These are phyloP conservation scores for Calidris pugnax DNA, from an alignment of 2,113 vertebrate genomes.

Conservation along the genomic window DNA sequence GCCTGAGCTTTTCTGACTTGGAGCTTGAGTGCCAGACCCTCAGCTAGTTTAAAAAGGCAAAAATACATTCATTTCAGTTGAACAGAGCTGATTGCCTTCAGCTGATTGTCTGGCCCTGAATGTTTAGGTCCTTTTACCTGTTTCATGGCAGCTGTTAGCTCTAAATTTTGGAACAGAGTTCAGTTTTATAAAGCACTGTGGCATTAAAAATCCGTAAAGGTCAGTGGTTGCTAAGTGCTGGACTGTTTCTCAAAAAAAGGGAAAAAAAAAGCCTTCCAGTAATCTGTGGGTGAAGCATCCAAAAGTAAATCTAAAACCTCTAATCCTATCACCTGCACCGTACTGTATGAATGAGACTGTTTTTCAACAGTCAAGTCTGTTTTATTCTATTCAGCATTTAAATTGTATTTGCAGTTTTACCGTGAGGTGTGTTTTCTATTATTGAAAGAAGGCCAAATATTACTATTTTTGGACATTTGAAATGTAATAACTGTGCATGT, in stretches of 20 bases:
- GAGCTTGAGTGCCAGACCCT: not conserved
- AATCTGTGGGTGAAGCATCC: not conserved
- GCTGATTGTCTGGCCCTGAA: not conserved
- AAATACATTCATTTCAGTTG: not conserved
- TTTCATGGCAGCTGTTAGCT: not conserved
- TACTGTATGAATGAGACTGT: not conserved
- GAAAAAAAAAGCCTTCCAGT: not conserved
- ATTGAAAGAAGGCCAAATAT: not conserved
- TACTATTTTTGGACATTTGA: not conserved
- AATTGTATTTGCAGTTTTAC: not conserved
- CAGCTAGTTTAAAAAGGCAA: not conserved
- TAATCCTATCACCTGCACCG: not conserved
- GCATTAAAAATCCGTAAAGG: not conserved
- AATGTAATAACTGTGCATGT: not conserved
- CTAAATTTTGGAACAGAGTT: not conserved
- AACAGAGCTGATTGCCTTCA: not conserved
- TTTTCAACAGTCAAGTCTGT: not conserved
- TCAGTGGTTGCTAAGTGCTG: constrained; percentile 21
- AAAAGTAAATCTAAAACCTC: not conserved
- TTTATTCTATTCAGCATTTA: not conserved
- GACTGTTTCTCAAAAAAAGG: not conserved
- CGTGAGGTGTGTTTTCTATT: not conserved
- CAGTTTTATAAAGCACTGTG: not conserved
- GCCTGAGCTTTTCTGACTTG: not conserved
- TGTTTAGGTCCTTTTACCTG: not conserved